A percentile compares a stretch with the other conserved stretches of the same genome.
Evolutionary conservation across 2,797 vertebrate species (phyloP).

Genomic region (Tokudaia tokunoshimensis): DNA sequence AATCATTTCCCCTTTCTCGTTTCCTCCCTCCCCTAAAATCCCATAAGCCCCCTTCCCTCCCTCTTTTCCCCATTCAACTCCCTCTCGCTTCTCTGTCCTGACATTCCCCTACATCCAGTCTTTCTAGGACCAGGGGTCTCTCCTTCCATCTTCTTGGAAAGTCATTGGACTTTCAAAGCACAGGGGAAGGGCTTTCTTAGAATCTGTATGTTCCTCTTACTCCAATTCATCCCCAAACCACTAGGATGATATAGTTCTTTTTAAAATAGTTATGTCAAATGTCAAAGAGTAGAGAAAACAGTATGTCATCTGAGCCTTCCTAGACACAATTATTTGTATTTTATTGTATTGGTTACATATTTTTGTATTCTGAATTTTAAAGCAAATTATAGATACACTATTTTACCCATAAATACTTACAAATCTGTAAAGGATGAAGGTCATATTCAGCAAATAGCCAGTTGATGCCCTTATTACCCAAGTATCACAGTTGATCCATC

Average conservation of each 20-base stretch:
- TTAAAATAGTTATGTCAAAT: not conserved
- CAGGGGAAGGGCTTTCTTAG: no score
- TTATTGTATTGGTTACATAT: not conserved
- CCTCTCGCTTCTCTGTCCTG: no score
- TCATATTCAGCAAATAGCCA: not conserved
- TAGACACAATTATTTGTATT: not conserved
- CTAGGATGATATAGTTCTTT: not conserved
- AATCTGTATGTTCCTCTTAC: not conserved
- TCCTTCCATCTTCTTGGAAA: no score
- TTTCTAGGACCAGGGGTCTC: no score
- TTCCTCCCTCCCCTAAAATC: no score
- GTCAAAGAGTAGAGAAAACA: not conserved
- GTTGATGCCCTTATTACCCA: not conserved
- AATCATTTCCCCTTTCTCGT: no score
- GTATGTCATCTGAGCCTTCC: not conserved
- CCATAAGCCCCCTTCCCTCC: no score
- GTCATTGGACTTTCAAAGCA: not conserved
- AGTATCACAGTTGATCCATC: not conserved
- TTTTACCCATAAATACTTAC: constrained; percentile 16
- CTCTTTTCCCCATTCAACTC: no score
- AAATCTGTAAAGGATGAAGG: constrained; percentile 15
- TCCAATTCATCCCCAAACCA: not conserved
- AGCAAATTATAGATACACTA: not conserved
- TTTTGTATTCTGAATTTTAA: not conserved
- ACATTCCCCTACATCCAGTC: no score